Percentiles rank a stretch among this genome's conserved stretches.
Conservation (phyloP, 2,888 invertebrate species). For the Agrypnus murinus region DNA sequence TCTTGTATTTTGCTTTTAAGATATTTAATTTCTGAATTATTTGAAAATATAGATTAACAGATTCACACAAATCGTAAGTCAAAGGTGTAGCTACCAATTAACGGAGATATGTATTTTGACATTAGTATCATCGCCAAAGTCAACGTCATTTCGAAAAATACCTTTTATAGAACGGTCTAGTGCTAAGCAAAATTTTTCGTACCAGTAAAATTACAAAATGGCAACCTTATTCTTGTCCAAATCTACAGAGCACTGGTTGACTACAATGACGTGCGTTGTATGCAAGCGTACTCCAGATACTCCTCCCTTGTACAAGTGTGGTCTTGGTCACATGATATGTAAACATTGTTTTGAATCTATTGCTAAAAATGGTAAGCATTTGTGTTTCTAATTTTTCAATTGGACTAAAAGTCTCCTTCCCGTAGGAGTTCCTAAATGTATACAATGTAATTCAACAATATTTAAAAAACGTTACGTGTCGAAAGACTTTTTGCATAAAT, state of each 20-base stretch:
- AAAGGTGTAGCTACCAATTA: no score
- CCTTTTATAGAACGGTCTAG: no score
- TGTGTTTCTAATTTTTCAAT: background rate
- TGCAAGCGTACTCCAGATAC: conserved; percentile 64
- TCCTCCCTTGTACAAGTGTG: conserved; percentile 65
- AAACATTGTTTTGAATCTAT: conserved; percentile 62
- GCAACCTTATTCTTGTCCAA: background rate
- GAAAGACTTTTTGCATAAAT: conserved; percentile 62
- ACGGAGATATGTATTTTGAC: no score
- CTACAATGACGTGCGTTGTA: conserved; percentile 63
- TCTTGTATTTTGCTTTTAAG: no score
- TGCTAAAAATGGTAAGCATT: conserved; percentile 59
- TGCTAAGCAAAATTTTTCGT: conserved; percentile 18
- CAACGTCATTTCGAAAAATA: no score
- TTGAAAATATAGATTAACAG: no score
- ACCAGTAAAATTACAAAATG: conserved; percentile 13
- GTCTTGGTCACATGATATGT: conserved; percentile 65
- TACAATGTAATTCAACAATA: conserved; percentile 52
- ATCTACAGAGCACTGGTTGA: conserved; percentile 60
- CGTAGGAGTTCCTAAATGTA: conserved; percentile 55
- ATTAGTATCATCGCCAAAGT: no score
- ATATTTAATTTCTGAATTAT: no score
- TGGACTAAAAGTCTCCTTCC: no score
- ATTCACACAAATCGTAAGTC: no score
- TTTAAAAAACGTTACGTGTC: conserved; percentile 55